Evolutionary conservation across 2,888 invertebrate species (phyloP).

Genomic region (Bimastos eiseni): DNA sequence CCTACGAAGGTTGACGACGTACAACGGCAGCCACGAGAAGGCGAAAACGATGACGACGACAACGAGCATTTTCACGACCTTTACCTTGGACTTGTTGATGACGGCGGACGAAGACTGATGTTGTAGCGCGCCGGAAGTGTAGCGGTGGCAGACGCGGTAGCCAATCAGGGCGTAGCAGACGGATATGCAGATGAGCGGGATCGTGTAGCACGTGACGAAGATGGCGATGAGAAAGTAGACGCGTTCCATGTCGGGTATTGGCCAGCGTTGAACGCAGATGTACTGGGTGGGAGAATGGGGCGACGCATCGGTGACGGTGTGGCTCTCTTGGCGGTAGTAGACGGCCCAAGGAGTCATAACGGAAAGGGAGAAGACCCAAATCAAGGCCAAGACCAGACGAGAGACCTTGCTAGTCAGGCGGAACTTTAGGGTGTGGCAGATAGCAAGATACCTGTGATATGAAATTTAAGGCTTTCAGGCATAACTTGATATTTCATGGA

Average conservation of each 20-base stretch:
- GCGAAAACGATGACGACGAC: conserved; percentile 91
- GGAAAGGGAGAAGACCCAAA: conserved; percentile 83
- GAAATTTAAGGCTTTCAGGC: background rate
- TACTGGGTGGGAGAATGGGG: conserved; percentile 33
- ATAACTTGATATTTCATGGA: too few relatives aligned
- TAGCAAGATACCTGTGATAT: conserved; percentile 75
- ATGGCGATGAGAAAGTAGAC: conserved; percentile 87
- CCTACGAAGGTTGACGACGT: conserved; percentile 83
- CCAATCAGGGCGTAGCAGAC: conserved; percentile 87
- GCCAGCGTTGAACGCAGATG: conserved; percentile 66
- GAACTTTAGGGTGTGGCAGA: conserved; percentile 89
- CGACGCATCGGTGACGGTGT: conserved; percentile 8
- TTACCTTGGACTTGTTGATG: conserved; percentile 82
- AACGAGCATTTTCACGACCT: conserved; percentile 91
- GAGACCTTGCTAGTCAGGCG: conserved; percentile 87
- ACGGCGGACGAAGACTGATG: conserved; percentile 70
- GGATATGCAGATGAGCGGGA: conserved; percentile 86
- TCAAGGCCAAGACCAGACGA: conserved; percentile 77
- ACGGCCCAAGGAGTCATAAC: conserved; percentile 88
- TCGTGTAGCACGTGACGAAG: conserved; percentile 83
- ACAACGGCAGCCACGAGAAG: conserved; percentile 88
- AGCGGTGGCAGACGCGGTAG: conserved; percentile 70
- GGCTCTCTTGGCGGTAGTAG: conserved; percentile 72
- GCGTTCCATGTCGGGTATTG: conserved; percentile 60
- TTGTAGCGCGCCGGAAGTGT: conserved; percentile 77